Evolutionary conservation across 2,888 invertebrate genomes (phyloP).

Genomic region (Drosophila aldrichi): DNA sequence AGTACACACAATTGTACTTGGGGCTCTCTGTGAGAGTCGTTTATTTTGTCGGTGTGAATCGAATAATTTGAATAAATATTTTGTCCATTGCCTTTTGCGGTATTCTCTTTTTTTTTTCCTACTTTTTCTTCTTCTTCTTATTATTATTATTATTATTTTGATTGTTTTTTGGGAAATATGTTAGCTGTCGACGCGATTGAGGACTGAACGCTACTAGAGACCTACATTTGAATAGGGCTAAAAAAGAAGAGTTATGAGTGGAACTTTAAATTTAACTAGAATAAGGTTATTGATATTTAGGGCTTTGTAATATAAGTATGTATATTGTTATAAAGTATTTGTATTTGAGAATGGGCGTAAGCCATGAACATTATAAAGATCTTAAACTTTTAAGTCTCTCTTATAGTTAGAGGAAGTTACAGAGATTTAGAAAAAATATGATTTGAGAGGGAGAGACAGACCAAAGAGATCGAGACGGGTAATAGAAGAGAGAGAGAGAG

Average conservation of each 20-base stretch:
- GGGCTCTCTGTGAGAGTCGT: slow-evolving; percentile 14
- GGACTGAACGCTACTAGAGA: slow-evolving; percentile 28
- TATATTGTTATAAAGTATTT: no score
- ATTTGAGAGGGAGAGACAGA: no score
- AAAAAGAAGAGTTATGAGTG: neutral
- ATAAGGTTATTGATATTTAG: neutral
- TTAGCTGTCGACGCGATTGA: slow-evolving; percentile 27
- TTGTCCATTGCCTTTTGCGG: slow-evolving; percentile 78
- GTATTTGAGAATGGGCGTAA: no score
- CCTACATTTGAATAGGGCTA: slow-evolving; percentile 26
- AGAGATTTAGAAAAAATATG: no score
- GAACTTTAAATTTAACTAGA: neutral
- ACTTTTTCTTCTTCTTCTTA: slow-evolving; percentile 4
- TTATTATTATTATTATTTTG: slow-evolving; percentile 6
- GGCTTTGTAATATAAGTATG: no score
- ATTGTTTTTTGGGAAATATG: slow-evolving; percentile 55
- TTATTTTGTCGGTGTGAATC: slow-evolving; percentile 63
- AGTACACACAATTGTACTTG: slow-evolving; percentile 45
- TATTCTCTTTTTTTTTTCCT: slow-evolving; percentile 48
- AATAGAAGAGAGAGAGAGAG: no score
- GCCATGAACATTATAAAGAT: no score
- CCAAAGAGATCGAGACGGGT: neutral
- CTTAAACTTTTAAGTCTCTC: no score
- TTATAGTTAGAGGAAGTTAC: no score
- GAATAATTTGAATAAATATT: slow-evolving; percentile 76